A percentile compares a stretch with the other conserved stretches of the same genome.
Evolutionary conservation across 1,140 invertebrate genomes (phyloP).

Genomic region (Tetragnatha versicolor): DNA sequence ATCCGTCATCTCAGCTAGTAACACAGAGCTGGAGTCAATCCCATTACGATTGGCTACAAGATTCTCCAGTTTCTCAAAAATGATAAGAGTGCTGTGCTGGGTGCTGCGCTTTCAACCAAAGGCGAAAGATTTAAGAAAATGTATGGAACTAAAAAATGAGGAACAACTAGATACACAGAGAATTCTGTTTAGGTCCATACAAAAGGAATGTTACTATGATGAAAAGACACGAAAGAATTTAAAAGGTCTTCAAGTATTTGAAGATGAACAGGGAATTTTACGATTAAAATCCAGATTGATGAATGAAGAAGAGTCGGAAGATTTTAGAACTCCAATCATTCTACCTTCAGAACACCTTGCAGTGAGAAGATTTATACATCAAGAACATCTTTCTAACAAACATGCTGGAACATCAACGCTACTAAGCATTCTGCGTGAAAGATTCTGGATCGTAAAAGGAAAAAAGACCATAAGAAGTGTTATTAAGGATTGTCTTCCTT

Average conservation of each 20-base stretch:
- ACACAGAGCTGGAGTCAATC: constrained; percentile 2
- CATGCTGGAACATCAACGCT: constrained; percentile 14
- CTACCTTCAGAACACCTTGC: constrained; percentile 16
- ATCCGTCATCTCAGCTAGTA: not conserved
- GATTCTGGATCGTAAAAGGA: constrained; percentile 22
- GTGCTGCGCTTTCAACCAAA: not conserved
- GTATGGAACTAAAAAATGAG: not conserved
- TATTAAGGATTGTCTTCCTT: constrained; percentile 2
- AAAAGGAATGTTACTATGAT: constrained; percentile 6
- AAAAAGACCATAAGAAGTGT: not conserved
- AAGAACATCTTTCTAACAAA: constrained; percentile 27
- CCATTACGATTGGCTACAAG: not conserved
- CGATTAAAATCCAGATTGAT: constrained; percentile 16
- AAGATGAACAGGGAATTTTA: constrained; percentile 10
- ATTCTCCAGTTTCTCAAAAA: constrained; percentile 1
- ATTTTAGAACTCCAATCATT: constrained; percentile 17
- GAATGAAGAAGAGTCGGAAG: constrained; percentile 20
- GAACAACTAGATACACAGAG: not conserved
- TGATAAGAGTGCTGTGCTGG: not conserved
- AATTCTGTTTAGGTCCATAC: not conserved
- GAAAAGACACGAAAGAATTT: constrained; percentile 5
- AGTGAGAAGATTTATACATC: constrained; percentile 14
- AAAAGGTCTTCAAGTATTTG: constrained; percentile 2
- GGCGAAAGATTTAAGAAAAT: not conserved
- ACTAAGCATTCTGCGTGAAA: not conserved